phyloP scores from a whole-genome alignment of 1,140 invertebrate species.

The Zaprionus vittiger region DNA sequence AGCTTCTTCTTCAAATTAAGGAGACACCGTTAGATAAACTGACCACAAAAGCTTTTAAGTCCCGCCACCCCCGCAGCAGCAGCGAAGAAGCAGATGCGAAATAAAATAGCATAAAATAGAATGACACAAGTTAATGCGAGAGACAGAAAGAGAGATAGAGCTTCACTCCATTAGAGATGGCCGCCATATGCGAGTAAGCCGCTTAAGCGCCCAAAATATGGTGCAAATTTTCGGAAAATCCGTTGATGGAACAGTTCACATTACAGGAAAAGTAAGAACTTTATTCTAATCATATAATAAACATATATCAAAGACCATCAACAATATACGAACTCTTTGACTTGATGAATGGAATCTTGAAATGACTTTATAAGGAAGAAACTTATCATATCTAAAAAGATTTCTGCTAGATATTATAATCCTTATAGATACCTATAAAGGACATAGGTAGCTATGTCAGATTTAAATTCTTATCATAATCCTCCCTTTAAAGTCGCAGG shows the following conservation, averaged over 20 bases:
- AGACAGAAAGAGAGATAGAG: not conserved
- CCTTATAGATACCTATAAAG: too few species aligned
- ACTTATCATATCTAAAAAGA: too few species aligned
- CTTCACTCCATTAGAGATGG: constrained; percentile 28
- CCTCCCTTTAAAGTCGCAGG: not conserved
- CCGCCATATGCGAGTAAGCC: constrained; percentile 15
- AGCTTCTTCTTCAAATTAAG: constrained; percentile 62
- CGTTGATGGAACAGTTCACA: not conserved
- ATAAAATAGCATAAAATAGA: constrained; percentile 48
- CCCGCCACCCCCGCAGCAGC: not conserved
- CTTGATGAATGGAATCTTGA: too few species aligned
- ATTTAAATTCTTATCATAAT: too few species aligned
- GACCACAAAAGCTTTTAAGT: constrained; percentile 74
- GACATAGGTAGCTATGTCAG: too few species aligned
- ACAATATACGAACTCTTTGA: too few species aligned
- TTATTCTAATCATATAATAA: not conserved
- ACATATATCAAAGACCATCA: too few species aligned
- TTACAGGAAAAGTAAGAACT: not conserved
- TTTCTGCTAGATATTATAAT: too few species aligned
- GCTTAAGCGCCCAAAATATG: constrained; percentile 9
- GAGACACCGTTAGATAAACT: constrained; percentile 38
- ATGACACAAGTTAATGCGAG: constrained; percentile 70
- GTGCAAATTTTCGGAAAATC: not conserved
- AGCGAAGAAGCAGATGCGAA: constrained; percentile 3
- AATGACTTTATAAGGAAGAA: too few species aligned